Conservation (phyloP, 2,113 vertebrate species). For the Ancistrus triradiatus region DNA sequence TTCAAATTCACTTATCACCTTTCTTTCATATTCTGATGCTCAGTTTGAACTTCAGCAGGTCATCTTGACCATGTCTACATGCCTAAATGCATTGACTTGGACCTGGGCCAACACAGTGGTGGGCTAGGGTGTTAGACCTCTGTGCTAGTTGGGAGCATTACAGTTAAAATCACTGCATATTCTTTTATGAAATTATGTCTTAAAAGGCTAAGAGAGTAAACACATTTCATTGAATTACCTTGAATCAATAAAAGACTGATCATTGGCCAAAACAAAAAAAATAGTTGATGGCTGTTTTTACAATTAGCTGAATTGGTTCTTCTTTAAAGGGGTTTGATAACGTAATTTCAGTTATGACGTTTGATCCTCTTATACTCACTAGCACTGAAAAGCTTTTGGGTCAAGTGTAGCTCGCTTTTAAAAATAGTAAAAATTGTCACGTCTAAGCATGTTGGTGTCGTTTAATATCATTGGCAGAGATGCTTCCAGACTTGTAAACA, state of each 20-base stretch:
- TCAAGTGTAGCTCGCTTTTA: slow-evolving; percentile 64
- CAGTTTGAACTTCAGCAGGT: too few relatives aligned
- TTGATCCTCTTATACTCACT: slow-evolving; percentile 69
- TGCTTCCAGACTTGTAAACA: slow-evolving; percentile 70
- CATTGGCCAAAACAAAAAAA: slow-evolving; percentile 48
- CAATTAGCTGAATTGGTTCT: slow-evolving; percentile 63
- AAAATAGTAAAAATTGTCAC: slow-evolving; percentile 71
- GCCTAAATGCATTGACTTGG: too few relatives aligned
- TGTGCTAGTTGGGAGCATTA: too few relatives aligned
- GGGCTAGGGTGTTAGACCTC: too few relatives aligned
- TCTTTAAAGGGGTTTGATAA: slow-evolving; percentile 60
- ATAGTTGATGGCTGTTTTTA: slow-evolving; percentile 34
- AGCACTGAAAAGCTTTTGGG: slow-evolving; percentile 59
- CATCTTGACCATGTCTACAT: too few relatives aligned
- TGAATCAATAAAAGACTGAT: slow-evolving; percentile 8
- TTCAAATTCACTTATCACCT: too few relatives aligned
- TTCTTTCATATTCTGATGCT: too few relatives aligned
- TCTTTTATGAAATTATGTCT: too few relatives aligned
- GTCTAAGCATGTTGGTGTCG: slow-evolving; percentile 59
- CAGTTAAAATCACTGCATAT: too few relatives aligned
- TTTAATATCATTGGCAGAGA: slow-evolving; percentile 64
- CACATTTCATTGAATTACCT: slow-evolving; percentile 18
- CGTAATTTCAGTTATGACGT: slow-evolving; percentile 65
- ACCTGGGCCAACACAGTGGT: too few relatives aligned
- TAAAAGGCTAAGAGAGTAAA: too few relatives aligned